Base-by-base conservation (phyloP, 2,797 vertebrate species). In the Typhlichthys eigenmanni region DNA sequence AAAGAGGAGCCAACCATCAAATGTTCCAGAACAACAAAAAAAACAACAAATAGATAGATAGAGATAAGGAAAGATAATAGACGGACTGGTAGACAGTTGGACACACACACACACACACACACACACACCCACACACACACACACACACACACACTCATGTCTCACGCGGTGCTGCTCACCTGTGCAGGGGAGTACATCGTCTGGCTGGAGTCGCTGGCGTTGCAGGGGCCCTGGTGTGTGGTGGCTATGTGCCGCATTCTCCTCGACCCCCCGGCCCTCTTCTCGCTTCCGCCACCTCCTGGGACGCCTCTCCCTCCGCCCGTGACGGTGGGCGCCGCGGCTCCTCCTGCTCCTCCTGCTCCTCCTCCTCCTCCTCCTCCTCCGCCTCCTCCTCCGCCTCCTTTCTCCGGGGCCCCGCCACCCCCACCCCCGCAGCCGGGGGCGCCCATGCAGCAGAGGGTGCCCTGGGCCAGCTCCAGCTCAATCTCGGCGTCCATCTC, bases 401-500 rank as follows among this genome's bases (percentile, higher is more conserved):
- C 80, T 0, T 51, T 78, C 78, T 61, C 79, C 0, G 65, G 34
- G 56, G 74, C 80, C 85, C 67, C 87, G 82, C 19, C 85, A 85
- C 62, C 83, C 13, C 74, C 83, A 55, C 92, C 90, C 64, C 87
- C 84, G 0, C 85, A 71, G 0, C 88, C 83, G 47, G 87, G 82
- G 72, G 91, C 88, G 9, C 92, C 92, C 85, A 93, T 89, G 59
- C 95, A 95, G 84, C 95, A 95, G 81, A 97, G 92, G 68, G 95
- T 91, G 66, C 96, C 92, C 29, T 97, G 96, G 69, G 96, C 93
- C 89, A 97, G 88, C 93, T 99, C 96, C 83, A 98, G 87, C 90
- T 98, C 95, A 64, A 98, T 95, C 88, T 99, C 96, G 0, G 97
- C 97, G 66, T 98, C 96, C 95, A 98, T 95, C 92, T 98, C 96